Base-by-base conservation (phyloP, 2,888 invertebrate species). In the Ceriagrion tenellum region DNA sequence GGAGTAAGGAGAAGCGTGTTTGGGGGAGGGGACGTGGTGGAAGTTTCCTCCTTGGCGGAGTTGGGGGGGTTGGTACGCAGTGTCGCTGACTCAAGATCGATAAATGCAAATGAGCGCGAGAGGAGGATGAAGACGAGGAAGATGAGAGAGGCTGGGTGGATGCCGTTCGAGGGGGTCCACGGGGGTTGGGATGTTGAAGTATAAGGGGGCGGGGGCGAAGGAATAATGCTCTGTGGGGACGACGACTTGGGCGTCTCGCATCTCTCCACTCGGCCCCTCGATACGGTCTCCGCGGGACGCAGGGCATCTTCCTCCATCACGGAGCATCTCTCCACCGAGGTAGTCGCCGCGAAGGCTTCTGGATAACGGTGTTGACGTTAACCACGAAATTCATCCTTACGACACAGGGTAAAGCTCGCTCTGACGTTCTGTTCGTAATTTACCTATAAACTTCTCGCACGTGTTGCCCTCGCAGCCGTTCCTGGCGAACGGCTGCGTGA, bases 61-160 rank as follows among this genome's bases (percentile, higher is more conserved):
- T 55, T 55, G 69, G 74, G 16, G 59, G 16, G 59, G 18, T 47
- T 63, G 74, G 69, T 69, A 93, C 93, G 93, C 93, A 93, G 93
- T 93, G 93, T 93, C 93, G 93, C 93, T 93, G 93, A 69, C 93
- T 93, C 69, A n/a, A 74, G 93, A 93, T 93, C 93, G 93, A 93
- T 93, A 93, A 69, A 93, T 93, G 93, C 69, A 93, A 93, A 93
- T 93, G 93, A 93, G 69, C 30, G 69, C 47, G 55, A 40, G 93
- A 74, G 69, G 69, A 93, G 40, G 91, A 91, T 59, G 91, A 90
- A 56, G 90, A 90, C 56, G 90, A 90, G 26, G 40, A n/a, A 20
- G 56, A 95, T 18, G 47, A 81, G 88, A 23, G 56, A 55, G 59
- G 59, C 35, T 63, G 88, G 88, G 95, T n/a, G 81, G 26, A 55